Percentiles rank a stretch among this genome's conserved stretches.
Evolutionary conservation across 2,888 invertebrate genomes (phyloP).

Genomic region (Prenolepis imparis): DNA sequence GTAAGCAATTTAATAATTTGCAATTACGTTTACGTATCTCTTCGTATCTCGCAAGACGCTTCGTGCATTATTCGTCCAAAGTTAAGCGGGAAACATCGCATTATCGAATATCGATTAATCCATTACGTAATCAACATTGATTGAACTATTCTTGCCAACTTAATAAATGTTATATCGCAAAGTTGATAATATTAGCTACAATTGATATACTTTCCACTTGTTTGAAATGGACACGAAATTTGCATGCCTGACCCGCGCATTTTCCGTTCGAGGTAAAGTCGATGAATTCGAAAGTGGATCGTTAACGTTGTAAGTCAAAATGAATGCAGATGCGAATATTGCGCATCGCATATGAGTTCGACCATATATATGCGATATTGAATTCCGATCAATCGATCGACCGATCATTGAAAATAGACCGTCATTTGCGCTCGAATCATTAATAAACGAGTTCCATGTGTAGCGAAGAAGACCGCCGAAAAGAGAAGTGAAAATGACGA

Average conservation of each 20-base stretch:
- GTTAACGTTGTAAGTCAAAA: slow-evolving; percentile 44
- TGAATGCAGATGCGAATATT: slow-evolving; percentile 36
- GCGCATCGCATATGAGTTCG: slow-evolving; percentile 40
- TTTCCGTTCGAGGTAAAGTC: slow-evolving; percentile 33
- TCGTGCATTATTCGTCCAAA: slow-evolving; percentile 30
- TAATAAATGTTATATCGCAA: slow-evolving; percentile 1
- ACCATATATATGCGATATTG: slow-evolving; percentile 80
- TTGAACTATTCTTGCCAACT: background rate
- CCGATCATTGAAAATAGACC: slow-evolving; percentile 68
- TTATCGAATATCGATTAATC: slow-evolving; percentile 49
- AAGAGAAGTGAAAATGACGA: slow-evolving; percentile 76
- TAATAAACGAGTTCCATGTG: slow-evolving; percentile 85
- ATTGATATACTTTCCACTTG: too few relatives aligned
- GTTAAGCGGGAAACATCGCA: slow-evolving; percentile 5
- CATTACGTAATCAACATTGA: background rate
- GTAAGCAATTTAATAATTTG: background rate
- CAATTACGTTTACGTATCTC: background rate
- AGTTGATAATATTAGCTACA: background rate
- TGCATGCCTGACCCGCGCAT: slow-evolving; percentile 4
- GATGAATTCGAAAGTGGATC: slow-evolving; percentile 36
- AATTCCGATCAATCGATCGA: slow-evolving; percentile 86
- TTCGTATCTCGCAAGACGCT: background rate
- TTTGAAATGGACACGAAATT: background rate
- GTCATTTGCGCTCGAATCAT: slow-evolving; percentile 74
- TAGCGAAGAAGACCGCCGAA: slow-evolving; percentile 72